Evolutionary conservation across 2,113 vertebrate genomes (phyloP), one percentile per base, ranked within the genome.

Genomic region (Upupa epops): DNA sequence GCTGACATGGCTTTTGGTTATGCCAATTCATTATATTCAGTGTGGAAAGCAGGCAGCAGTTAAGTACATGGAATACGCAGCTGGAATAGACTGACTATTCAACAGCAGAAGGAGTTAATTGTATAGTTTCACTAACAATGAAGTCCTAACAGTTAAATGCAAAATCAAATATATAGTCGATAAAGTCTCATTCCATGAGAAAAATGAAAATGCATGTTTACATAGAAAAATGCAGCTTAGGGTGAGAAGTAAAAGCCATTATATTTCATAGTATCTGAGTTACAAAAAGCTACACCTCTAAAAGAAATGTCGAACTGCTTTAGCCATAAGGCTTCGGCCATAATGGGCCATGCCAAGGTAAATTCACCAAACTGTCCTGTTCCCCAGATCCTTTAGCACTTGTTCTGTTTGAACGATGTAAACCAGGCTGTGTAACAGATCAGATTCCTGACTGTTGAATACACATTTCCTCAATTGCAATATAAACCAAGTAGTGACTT

Each of bases 1-100:
- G 78, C 75, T 83, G 70, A 55, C 46, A 37, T 54, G 86, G 81
- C 74, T 96, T 94, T 68, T 54, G 68, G 70, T 88, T 88, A 52
- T 59, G 46, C 42, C n/a, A 10, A 31, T 48, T 86, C 94, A 49
- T 92, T 90, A 65, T 77, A 26, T 36, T 78, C 5, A 0, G 11
- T 40, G 69, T 37, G 73, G 75, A 92, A 95, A 61, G 46, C 34
- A 45, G 63, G 68, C 5, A 0, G 51, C 36, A 24, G 82, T 83
- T 70, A 84, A 89, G 5, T 56, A 68, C 1, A 5, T 52, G 63
- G 68, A 74, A 80, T 76, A 83, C 80, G 89, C 64, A 72, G 60
- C 85, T 83, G 75, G 75, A 91, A 61, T n/a, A 74, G 75, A 52
- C 52, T 71, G 51, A 25, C 25, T 85, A 31, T 54, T 85, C 46